A percentile compares a stretch with the other conserved stretches of the same genome.
phyloP scores from a whole-genome alignment of 1,140 invertebrate genomes.

The Heliconius congener region DNA sequence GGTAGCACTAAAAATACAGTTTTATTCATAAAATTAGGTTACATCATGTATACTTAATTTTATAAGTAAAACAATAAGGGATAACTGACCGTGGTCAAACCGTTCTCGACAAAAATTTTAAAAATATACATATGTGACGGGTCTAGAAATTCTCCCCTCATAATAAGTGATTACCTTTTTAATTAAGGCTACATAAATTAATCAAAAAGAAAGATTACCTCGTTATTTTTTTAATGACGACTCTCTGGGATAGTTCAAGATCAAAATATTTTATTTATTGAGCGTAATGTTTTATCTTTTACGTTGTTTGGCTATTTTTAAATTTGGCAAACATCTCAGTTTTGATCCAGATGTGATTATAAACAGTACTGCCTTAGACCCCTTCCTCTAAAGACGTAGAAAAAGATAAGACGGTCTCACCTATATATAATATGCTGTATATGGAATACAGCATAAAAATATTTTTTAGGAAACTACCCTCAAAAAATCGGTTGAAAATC shows the following conservation, averaged over 20 bases:
- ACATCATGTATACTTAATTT: too few relatives aligned
- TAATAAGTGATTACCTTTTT: neutral
- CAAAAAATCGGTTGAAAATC: constrained; percentile 49
- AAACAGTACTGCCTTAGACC: constrained; percentile 44
- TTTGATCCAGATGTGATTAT: constrained; percentile 33
- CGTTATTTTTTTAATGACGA: neutral
- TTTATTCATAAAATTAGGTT: too few relatives aligned
- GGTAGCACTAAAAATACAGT: neutral
- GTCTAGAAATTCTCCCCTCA: neutral
- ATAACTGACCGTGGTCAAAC: too few relatives aligned
- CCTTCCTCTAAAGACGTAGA: constrained; percentile 41
- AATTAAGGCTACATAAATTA: neutral
- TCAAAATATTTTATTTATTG: neutral
- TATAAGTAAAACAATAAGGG: too few relatives aligned
- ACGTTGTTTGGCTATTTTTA: constrained; percentile 54
- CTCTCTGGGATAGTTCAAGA: constrained; percentile 13
- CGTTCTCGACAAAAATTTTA: too few relatives aligned
- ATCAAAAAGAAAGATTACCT: neutral
- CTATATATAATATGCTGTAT: constrained; percentile 62
- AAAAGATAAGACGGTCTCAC: constrained; percentile 18
- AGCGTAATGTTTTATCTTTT: constrained; percentile 42
- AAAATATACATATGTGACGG: too few relatives aligned
- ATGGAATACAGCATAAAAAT: constrained; percentile 55
- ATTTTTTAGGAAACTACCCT: constrained; percentile 53
- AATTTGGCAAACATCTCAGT: constrained; percentile 54